These are phyloP conservation scores for Prionailurus bengalensis DNA, from an alignment of 2,113 vertebrate genomes.

Conservation along the genomic window DNA sequence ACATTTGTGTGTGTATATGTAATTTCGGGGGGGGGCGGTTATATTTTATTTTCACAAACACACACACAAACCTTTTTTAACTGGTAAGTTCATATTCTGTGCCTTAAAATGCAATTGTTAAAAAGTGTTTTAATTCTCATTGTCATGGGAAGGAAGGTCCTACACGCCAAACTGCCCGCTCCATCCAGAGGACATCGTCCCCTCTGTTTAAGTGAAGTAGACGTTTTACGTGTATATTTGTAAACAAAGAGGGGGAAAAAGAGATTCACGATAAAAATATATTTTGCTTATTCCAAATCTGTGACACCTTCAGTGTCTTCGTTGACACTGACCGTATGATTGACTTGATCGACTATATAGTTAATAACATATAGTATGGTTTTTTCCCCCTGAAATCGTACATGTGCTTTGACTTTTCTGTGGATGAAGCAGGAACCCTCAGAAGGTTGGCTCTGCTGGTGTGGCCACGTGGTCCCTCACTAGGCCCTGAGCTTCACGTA, in stretches of 20 bases:
- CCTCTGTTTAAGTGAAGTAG: not conserved
- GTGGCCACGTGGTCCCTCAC: not conserved
- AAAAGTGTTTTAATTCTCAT: not conserved
- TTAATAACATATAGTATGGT: not conserved
- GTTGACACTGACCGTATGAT: not conserved
- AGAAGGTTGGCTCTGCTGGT: fast-evolving
- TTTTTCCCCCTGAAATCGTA: not conserved
- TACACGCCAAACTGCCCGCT: fast-evolving
- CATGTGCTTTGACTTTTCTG: not conserved
- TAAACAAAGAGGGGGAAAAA: not conserved
- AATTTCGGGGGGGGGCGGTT: not conserved
- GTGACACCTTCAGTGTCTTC: not conserved
- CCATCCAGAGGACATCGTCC: not conserved
- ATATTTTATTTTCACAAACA: not conserved
- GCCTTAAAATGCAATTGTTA: not conserved
- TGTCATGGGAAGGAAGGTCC: not conserved
- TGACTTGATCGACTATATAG: no score
- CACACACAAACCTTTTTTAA: not conserved
- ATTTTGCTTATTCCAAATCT: not conserved
- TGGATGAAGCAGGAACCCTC: not conserved
- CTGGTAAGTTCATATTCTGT: not conserved
- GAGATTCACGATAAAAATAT: not conserved
- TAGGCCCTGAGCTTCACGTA: fast-evolving
- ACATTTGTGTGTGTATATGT: not conserved
- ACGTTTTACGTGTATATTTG: not conserved